phyloP scores from a whole-genome alignment of 2,113 vertebrate genomes.

The Actinemys pallida region DNA sequence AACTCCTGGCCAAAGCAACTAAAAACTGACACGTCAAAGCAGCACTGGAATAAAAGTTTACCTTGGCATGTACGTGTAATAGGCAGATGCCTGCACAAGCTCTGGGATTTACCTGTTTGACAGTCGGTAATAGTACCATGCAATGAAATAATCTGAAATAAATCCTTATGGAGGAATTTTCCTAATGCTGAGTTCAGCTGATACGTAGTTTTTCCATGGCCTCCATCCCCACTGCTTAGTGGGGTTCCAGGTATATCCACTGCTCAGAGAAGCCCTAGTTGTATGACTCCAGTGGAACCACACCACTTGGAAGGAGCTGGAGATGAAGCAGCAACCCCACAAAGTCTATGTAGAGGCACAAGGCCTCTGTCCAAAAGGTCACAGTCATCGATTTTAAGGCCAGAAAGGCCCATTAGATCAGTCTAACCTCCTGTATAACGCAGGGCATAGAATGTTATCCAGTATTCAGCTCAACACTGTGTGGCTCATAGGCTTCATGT shows the following conservation, averaged over 20 bases:
- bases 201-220: not conserved
- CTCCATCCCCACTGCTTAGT: not conserved
- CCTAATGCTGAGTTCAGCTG: not conserved
- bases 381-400: not conserved
- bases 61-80: not conserved
- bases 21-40: not conserved
- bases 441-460: not conserved
- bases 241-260: not conserved
- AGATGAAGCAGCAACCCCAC: not conserved
- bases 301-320: not conserved
- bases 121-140: not conserved
- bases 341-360: not conserved
- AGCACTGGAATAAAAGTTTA: not conserved
- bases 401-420: not conserved
- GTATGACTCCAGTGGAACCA: not conserved
- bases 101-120: conserved; percentile 10
- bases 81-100: fast-evolving
- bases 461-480: not conserved
- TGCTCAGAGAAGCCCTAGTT: not conserved
- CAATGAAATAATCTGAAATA: not conserved
- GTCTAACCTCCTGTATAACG: not conserved
- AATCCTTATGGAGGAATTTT: not conserved
- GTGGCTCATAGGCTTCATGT: not conserved
- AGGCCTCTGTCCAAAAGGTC: not conserved
- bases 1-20: not conserved